Evolutionary conservation across 2,888 invertebrate genomes (phyloP), one percentile per base, ranked within the genome.

Genomic region (Synanthedon myopaeformis): DNA sequence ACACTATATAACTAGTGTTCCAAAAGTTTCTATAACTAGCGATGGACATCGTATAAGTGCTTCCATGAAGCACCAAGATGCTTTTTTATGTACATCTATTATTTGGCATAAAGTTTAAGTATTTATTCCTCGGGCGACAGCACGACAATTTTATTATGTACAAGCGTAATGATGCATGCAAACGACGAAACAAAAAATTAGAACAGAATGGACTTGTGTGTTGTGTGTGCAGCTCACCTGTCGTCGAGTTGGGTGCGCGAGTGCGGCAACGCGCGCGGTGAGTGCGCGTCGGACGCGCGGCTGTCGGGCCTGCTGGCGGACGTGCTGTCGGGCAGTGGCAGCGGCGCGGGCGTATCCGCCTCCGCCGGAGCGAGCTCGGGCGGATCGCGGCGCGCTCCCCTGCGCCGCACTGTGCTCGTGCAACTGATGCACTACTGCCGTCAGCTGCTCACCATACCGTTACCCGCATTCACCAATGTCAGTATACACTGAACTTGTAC

Each of bases 371-470:
- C 12, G 61, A 83, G 89, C 55, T 56, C 54, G 87, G 91, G 59
- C 89, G 28, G 52, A 41, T 12, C 55, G 8, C 72, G 91, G 83
- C 53, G 92, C 4, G 75, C 80, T 19, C 82, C 93, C 42, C 91
- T 92, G 51, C 92, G 93, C 76, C 92, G 92, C 66, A 90, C 92
- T 54, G 86, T 95, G 59, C 89, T 94, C 35, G 90, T 93, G 62
- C 91, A 92, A 65, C 86, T 95, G 60, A 82, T 95, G 58, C 92
- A 92, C 73, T 88, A 94, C 64, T 91, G 90, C 59, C 82, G 89
- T 59, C 86, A 87, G 64, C 82, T 91, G 65, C 86, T 91, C 23
- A 82, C 89, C 60, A 84, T 89, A 35, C 51, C 28, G 35, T 35
- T 49, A 35, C 51, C 41, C 11, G 35, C 28, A 23, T 28, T 13